These are phyloP conservation scores for Pristionchus maxplancki DNA, from an alignment of 2,888 invertebrate species.

Conservation along the genomic window DNA sequence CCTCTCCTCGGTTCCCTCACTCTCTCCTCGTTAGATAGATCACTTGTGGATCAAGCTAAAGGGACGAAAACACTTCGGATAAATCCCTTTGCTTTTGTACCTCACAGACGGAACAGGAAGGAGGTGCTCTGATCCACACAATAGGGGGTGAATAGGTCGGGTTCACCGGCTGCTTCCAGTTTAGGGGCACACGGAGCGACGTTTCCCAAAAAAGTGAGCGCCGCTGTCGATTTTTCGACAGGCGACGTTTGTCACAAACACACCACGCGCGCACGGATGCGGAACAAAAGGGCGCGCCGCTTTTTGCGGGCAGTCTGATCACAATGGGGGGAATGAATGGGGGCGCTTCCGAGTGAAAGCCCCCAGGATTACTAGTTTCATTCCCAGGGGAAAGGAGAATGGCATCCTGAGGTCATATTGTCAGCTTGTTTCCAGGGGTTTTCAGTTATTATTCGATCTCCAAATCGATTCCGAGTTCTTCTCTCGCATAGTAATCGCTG, in stretches of 20 bases:
- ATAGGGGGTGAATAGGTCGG: constrained; percentile 39
- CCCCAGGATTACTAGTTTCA: background rate
- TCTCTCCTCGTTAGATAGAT: background rate
- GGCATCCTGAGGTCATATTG: too few relatives aligned
- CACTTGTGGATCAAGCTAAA: background rate
- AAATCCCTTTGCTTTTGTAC: background rate
- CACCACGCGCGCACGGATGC: constrained; percentile 28
- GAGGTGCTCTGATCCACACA: background rate
- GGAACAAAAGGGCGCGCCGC: constrained; percentile 10
- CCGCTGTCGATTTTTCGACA: background rate
- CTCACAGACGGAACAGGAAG: constrained; percentile 6
- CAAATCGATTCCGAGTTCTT: background rate
- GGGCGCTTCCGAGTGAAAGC: constrained; percentile 12
- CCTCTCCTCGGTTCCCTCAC: background rate
- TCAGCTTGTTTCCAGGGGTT: too few relatives aligned
- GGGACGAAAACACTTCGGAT: constrained; percentile 34
- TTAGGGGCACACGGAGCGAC: background rate
- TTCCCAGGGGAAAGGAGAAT: too few relatives aligned
- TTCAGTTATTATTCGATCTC: background rate
- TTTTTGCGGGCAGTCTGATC: background rate
- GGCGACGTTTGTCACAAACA: background rate
- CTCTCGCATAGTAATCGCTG: background rate
- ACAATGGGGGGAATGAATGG: constrained; percentile 33
- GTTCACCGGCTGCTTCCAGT: constrained; percentile 19
- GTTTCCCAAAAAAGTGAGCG: background rate